Percentiles rank a stretch among this genome's conserved stretches.
Conservation (phyloP, 2,797 vertebrate genomes). For the Sebastes vulpes region DNA sequence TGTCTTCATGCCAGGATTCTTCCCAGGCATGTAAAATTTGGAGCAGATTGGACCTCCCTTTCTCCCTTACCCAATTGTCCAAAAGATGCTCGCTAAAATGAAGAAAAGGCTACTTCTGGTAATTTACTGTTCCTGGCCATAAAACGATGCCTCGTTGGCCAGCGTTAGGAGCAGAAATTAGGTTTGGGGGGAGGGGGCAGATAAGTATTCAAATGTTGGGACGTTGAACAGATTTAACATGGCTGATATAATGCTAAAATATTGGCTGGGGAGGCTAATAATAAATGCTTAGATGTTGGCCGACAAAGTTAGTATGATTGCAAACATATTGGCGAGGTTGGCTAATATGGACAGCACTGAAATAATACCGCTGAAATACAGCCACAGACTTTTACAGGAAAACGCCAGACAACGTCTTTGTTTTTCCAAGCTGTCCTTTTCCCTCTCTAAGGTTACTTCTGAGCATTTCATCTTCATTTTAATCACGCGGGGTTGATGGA, state of each 20-base stretch:
- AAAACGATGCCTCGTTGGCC: slow-evolving; percentile 34
- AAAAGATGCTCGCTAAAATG: slow-evolving; percentile 18
- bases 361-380: slow-evolving; percentile 33
- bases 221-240: slow-evolving; percentile 57
- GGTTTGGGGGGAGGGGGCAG: not conserved
- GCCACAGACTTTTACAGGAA: slow-evolving; percentile 15
- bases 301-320: slow-evolving; percentile 72
- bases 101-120: slow-evolving; percentile 26
- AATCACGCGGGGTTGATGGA: not conserved
- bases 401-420: slow-evolving; percentile 15
- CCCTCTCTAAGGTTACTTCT: not conserved
- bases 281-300: slow-evolving; percentile 53
- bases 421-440: slow-evolving; percentile 23
- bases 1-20: too few relatives aligned
- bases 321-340: slow-evolving; percentile 60
- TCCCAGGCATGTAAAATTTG: too few relatives aligned
- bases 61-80: not conserved
- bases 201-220: slow-evolving; percentile 40
- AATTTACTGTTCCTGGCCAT: slow-evolving; percentile 56
- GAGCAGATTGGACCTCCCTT: not conserved
- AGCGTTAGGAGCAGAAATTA: not conserved
- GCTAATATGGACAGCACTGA: slow-evolving; percentile 30
- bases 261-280: slow-evolving; percentile 46
- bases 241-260: slow-evolving; percentile 49
- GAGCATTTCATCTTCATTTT: slow-evolving; percentile 20